phyloP scores from a whole-genome alignment of 2,113 vertebrate genomes.

The Cynopterus brachyotis region DNA sequence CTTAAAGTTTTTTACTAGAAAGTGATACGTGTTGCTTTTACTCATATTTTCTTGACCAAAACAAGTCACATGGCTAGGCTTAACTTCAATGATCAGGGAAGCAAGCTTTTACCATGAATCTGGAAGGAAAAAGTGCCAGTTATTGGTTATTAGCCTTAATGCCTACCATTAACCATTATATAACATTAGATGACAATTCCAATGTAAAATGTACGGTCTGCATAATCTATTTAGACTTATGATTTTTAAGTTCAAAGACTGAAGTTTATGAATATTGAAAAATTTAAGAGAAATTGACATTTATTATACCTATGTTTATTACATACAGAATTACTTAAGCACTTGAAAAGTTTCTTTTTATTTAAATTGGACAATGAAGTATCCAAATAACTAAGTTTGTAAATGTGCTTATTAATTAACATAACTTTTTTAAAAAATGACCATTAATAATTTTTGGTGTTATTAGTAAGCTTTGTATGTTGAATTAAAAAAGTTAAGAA shows the following conservation, averaged over 20 bases:
- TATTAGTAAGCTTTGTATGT: neutral
- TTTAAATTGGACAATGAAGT: neutral
- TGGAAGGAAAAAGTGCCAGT: neutral
- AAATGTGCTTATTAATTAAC: neutral
- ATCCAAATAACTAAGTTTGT: neutral
- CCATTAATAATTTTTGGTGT: neutral
- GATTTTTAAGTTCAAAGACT: slow-evolving; percentile 30
- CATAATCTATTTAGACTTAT: neutral
- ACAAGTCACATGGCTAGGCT: neutral
- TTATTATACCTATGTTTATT: neutral
- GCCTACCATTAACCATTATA: neutral
- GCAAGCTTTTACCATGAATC: neutral
- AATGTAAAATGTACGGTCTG: neutral
- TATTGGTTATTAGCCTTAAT: neutral
- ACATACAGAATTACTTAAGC: neutral
- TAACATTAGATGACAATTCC: neutral
- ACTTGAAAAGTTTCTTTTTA: neutral
- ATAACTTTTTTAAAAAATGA: neutral
- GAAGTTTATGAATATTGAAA: neutral
- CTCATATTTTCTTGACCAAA: neutral
- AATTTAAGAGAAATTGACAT: neutral
- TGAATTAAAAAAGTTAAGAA: neutral
- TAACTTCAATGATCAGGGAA: neutral
- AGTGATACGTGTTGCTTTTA: neutral
- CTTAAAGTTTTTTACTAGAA: neutral